Base-by-base conservation (phyloP, 2,888 invertebrate genomes). In the Baccha elongata region DNA sequence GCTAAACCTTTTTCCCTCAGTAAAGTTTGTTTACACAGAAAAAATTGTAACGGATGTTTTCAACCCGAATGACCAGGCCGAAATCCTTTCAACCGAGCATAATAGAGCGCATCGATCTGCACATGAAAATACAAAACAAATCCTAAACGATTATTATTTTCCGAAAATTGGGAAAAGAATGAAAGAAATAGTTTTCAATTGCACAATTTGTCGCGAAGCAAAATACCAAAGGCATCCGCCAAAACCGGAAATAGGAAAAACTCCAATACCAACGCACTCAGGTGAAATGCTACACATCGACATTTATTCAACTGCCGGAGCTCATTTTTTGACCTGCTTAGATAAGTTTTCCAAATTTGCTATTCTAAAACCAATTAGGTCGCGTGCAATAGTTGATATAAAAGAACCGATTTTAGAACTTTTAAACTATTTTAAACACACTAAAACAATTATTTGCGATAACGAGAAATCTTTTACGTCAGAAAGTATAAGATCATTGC, bases 21-120 rank as follows among this genome's bases (percentile, higher is more conserved):
- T 78, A n/a, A 84, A 84, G 68, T 85, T 85, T 40, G 46, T 55
- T 48, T 46, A 68, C n/a, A n/a, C n/a, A n/a, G n/a, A n/a, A n/a
- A n/a, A n/a, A n/a, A n/a, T n/a, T n/a, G n/a, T n/a, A n/a, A n/a
- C n/a, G n/a, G n/a, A n/a, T n/a, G n/a, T n/a, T n/a, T n/a, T n/a
- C n/a, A n/a, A n/a, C n/a, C n/a, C n/a, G n/a, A n/a, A n/a, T n/a
- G n/a, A n/a, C n/a, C n/a, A n/a, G n/a, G n/a, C n/a, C n/a, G n/a
- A n/a, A n/a, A 58, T 85, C 17, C 37, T 80, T 35, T 44, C 48
- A 7, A 48, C 40, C 23, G 21, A 64, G 10, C 53, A 62, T 13
- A 64, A 64, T 32, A 62, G 72, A 26, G 44, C 35, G 10, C 52
- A 53, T 19, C 10, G 71, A 71, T 71, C 71, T 26, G 46, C 29